Percentiles rank a stretch among this genome's conserved stretches.
phyloP scores from a whole-genome alignment of 1,140 invertebrate species.

The Camponotus vicinus region DNA sequence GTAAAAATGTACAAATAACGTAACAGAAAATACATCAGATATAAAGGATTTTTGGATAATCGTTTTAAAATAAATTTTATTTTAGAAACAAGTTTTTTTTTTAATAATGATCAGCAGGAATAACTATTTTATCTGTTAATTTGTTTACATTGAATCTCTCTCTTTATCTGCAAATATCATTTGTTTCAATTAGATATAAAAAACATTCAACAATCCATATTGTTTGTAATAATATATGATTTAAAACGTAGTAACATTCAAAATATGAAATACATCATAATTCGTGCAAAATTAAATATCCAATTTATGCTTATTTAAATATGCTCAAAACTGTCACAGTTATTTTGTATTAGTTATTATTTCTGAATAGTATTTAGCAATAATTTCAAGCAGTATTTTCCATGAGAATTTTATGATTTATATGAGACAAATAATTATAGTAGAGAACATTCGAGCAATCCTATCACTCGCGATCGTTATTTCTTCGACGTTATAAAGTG shows the following conservation, averaged over 20 bases:
- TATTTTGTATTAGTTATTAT: not conserved
- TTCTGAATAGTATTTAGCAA: not conserved
- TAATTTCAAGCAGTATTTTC: not conserved
- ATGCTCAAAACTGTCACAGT: not conserved
- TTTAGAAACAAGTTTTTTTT: not conserved
- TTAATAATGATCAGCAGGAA: too few relatives aligned
- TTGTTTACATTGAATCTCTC: not conserved
- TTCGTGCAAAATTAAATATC: not conserved
- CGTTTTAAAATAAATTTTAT: not conserved
- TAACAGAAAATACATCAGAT: not conserved
- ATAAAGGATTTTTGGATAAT: not conserved
- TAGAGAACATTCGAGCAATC: not conserved
- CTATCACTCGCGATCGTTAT: not conserved
- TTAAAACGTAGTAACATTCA: not conserved
- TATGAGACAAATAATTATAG: not conserved
- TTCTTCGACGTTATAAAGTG: not conserved
- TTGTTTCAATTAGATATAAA: not conserved
- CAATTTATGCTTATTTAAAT: not conserved
- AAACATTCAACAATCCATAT: not conserved
- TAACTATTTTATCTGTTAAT: not conserved
- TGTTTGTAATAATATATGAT: not conserved
- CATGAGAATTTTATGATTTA: not conserved
- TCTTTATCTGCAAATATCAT: not conserved
- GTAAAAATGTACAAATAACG: not conserved
- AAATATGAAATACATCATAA: not conserved